Conservation (phyloP, 92 coral and sea anemone genomes). For the Epizoanthus ramosus region DNA sequence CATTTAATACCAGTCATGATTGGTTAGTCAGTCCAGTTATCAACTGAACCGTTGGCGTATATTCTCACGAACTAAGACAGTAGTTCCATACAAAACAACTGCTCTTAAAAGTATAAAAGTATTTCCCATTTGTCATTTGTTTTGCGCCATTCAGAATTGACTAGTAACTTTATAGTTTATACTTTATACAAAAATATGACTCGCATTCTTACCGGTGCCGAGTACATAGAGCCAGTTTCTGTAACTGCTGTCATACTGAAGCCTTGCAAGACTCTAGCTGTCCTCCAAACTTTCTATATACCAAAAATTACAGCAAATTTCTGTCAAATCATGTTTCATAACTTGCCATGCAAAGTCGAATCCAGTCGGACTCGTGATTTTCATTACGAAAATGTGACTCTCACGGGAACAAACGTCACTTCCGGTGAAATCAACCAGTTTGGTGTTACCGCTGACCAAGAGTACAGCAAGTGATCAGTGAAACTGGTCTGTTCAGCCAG, state of each 20-base stretch:
- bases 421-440: neutral
- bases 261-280: neutral
- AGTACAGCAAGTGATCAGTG: neutral
- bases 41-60: too few relatives aligned
- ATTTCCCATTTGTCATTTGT: too few relatives aligned
- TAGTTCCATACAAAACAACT: too few relatives aligned
- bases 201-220: conserved; percentile 65
- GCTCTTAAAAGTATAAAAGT: too few relatives aligned
- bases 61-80: too few relatives aligned
- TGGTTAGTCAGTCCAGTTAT: too few relatives aligned
- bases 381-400: conserved; percentile 7
- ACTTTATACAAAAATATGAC: neutral
- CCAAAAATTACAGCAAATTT: neutral
- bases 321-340: neutral
- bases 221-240: conserved; percentile 80
- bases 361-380: neutral
- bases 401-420: conserved; percentile 41
- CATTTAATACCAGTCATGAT: too few relatives aligned
- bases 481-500: too few relatives aligned
- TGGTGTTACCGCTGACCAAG: conserved; percentile 27
- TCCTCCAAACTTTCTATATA: neutral
- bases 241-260: conserved; percentile 68
- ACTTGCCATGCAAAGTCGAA: too few relatives aligned
- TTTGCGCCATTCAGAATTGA: neutral
- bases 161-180: too few relatives aligned